Base-by-base conservation (phyloP, 1,140 invertebrate genomes). In the Ceratitis capitata region DNA sequence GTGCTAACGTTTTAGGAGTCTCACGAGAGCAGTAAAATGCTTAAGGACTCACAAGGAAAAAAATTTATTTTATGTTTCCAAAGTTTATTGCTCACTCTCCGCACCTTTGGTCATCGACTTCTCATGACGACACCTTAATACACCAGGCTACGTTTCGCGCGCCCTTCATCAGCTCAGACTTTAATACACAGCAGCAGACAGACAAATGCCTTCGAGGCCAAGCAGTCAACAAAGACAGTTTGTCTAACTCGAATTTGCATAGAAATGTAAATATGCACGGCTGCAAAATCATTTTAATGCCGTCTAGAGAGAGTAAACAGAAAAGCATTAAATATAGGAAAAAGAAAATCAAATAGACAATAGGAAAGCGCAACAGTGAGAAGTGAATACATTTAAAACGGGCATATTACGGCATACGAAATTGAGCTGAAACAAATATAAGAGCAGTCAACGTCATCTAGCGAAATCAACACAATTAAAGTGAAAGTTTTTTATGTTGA, bases 401-500 rank as follows among this genome's bases (percentile, higher is more conserved):
- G n/a, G n/a, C n/a, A n/a, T n/a, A n/a, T n/a, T n/a, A n/a, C n/a
- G n/a, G n/a, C n/a, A n/a, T n/a, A n/a, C n/a, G n/a, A 69, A 35
- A 69, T 69, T 32, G 61, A 64, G 29, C 58, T 3, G 14, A 35
- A 35, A 32, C 58, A 35, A 39, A 4, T 19, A 16, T n/a, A n/a
- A n/a, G n/a, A 39, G 39, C 5, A 35, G 19, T 32, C 51, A 39
- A 32, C 61, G 61, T 14, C 61, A 16, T 35, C 61, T 69, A 69
- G n/a, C 14, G 32, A 35, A 69, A 69, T 69, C 61, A 69, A 35
- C 61, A 69, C 61, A 69, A 69, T 69, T 69, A 69, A 32, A 69
- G 61, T 19, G 14, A 69, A 61, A 61, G 29, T 29, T 69, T 69
- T 16, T 69, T 69, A 69, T 39, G 61, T 69, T 69, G 61, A 69